Evolutionary conservation across 92 coral and sea anemone genomes (phyloP), one percentile per base, ranked within the genome.

Genomic region (Zoanthus sociatus): DNA sequence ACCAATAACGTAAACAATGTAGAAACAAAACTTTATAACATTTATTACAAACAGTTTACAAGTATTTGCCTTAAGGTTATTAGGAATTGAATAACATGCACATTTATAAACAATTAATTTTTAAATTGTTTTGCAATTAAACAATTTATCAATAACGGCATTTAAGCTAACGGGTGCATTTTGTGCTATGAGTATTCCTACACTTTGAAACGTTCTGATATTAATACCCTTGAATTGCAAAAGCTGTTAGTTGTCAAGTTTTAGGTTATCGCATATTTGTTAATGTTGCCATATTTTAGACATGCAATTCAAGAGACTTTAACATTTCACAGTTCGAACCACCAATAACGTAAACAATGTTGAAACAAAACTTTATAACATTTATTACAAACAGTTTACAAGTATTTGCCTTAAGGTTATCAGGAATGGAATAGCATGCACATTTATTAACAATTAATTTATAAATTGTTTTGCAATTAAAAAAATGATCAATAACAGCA

Each of bases 241-340:
- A 54, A 14, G 70, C 45, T 69, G 47, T 64, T 50, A 48, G 8
- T 18, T 63, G 12, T 20, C 46, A 37, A 26, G 13, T 16, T 46
- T 63, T 63, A 17, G 7, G 73, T 71, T 66, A 63, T 20, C 20
- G 32, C 33, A 21, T 4, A 78, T 44, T 37, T 42, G 26, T 10
- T n/a, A 66, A 64, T 42, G 42, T 5, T 12, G 21, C 18, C 42
- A 45, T 18, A 50, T 8, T 33, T 21, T 58, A 66, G 66, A 45
- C 75, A 66, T 64, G 85, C 85, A 81, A 81, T 66, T 81, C 76
- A 81, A 66, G 85, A 64, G 75, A 81, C 26, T 78, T 78, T 54
- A 64, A 64, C 63, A 9, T 21, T 26, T 11, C 46, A 67, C 78
- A 72, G 88, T 71, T 71, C 78, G 72, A 71, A 84, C 26, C 26